phyloP scores from a whole-genome alignment of 2,888 invertebrate species.

The Meganola albula region DNA sequence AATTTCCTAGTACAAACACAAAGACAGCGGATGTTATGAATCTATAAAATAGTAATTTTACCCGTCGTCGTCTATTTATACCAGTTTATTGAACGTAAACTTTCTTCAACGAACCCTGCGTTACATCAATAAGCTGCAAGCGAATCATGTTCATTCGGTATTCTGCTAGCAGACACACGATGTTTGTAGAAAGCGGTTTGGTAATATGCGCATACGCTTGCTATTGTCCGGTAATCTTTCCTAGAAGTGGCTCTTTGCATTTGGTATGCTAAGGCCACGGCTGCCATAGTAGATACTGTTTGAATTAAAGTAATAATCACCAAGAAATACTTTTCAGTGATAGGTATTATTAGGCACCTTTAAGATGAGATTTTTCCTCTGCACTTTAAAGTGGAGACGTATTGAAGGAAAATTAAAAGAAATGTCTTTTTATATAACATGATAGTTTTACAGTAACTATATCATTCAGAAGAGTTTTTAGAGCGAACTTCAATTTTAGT shows the following conservation, averaged over 20 bases:
- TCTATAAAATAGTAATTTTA: constrained; percentile 5
- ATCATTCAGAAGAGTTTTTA: no score
- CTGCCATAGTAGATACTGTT: constrained; percentile 48
- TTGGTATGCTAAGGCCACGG: constrained; percentile 53
- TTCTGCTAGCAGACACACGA: constrained; percentile 47
- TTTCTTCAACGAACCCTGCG: constrained; percentile 19
- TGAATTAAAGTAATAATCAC: no score
- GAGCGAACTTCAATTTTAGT: no score
- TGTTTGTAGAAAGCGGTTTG: constrained; percentile 75
- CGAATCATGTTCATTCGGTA: constrained; percentile 47
- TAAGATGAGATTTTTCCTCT: no score
- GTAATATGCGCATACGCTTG: constrained; percentile 65
- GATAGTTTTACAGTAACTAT: no score
- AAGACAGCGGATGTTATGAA: constrained; percentile 8
- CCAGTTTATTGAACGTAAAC: constrained; percentile 13
- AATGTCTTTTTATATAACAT: no score
- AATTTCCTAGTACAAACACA: background rate
- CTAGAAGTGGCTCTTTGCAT: constrained; percentile 65
- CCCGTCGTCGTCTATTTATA: constrained; percentile 5
- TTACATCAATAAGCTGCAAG: constrained; percentile 39
- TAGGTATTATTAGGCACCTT: no score
- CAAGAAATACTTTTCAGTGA: no score
- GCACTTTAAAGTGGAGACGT: no score
- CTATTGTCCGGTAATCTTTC: constrained; percentile 74
- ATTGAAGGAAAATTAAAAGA: no score